A percentile compares a stretch with the other conserved stretches of the same genome.
Conservation (phyloP, 1,140 invertebrate species). For the Pentalonia nigronervosa region DNA sequence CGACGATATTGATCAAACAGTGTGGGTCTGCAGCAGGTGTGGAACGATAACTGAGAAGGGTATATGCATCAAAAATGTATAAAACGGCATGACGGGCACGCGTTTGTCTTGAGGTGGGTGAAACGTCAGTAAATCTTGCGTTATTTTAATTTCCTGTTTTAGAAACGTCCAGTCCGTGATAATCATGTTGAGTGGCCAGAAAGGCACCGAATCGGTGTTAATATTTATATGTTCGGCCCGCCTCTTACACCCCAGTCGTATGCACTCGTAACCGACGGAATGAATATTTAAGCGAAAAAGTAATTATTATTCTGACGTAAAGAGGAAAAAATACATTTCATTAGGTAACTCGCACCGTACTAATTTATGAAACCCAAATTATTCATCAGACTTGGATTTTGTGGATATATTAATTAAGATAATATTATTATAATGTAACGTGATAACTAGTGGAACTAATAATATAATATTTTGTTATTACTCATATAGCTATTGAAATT, state of each 20-base stretch:
- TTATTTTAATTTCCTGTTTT: conserved; percentile 54
- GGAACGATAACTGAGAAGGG: not conserved
- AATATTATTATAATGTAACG: not conserved
- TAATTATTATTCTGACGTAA: conserved; percentile 34
- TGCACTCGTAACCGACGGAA: not conserved
- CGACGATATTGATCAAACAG: conserved; percentile 22
- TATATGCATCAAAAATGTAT: conserved; percentile 3
- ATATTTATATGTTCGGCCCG: conserved; percentile 31
- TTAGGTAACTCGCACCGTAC: too few species aligned
- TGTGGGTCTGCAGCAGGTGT: not conserved
- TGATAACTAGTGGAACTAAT: not conserved
- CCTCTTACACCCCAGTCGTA: not conserved
- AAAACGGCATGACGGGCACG: conserved; percentile 1
- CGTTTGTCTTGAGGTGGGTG: conserved; percentile 21
- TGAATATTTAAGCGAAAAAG: conserved; percentile 38
- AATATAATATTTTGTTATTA: not conserved
- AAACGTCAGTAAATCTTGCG: conserved; percentile 37
- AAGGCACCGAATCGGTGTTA: conserved; percentile 34
- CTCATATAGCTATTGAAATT: conserved; percentile 11
- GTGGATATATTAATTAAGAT: not conserved
- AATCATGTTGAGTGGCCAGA: conserved; percentile 24
- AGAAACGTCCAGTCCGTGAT: conserved; percentile 12
- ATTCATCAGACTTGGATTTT: not conserved
- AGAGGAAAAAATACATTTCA: not conserved
- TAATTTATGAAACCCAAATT: not conserved